Evolutionary conservation across 2,888 invertebrate species (phyloP), one percentile per base, ranked within the genome.

Genomic region (Lochmaea capreae): DNA sequence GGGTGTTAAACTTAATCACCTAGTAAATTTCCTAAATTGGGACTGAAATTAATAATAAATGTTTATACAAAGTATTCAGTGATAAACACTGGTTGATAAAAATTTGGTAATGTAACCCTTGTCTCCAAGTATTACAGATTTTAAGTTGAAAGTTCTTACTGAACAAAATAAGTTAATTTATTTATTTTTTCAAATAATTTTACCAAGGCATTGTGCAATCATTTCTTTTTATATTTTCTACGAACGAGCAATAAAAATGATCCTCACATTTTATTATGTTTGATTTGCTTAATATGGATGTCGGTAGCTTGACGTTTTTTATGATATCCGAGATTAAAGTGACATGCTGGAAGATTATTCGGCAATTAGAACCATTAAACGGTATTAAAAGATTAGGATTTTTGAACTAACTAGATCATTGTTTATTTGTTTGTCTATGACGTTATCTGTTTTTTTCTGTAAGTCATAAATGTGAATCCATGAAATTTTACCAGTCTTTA

Each of bases 251-350:
- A 62, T 69, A 69, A 69, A 69, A 69, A 16, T 46, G 54, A 61
- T 18, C 33, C 58, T 18, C 59, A 22, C 62, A 54, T 65, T 76
- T 74, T 73, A 73, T 71, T 59, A 68, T 71, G 71, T 73, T 71
- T 63, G 73, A 73, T 77, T 77, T 74, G 74, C 73, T 76, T 72
- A 61, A 74, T 66, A 72, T 77, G 71, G 72, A 59, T 67, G 74
- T 73, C 76, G 72, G 76, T 75, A 78, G 78, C 72, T 57, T 74
- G 78, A 78, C 78, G 71, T 76, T 76, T 74, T 75, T 76, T 76
- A 77, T 76, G 65, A 71, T 75, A 75, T 73, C 57, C 70, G 58
- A 74, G 78, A 76, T 78, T 73, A 76, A 68, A 18, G 46, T 78
- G 76, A 78, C 75, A 76, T 54, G 71, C 73, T 57, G 65, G 59